phyloP scores from a whole-genome alignment of 2,888 invertebrate species.

The Acronicta leporina region DNA sequence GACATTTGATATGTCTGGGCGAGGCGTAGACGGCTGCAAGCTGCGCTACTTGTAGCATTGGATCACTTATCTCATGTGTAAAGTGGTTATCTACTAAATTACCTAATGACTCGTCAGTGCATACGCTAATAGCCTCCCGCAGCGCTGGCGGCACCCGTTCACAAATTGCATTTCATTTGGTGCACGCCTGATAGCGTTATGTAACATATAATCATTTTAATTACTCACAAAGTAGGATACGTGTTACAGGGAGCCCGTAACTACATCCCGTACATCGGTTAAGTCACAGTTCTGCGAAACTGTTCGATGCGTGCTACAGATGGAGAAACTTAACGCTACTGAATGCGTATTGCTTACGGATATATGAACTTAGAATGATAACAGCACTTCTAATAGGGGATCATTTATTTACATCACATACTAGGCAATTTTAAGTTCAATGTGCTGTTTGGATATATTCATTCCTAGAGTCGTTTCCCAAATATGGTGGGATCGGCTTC shows the following conservation, averaged over 20 bases:
- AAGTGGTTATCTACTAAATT: constrained; percentile 35
- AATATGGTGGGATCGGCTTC: too few relatives aligned
- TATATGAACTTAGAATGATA: constrained; percentile 3
- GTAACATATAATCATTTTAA: constrained; percentile 66
- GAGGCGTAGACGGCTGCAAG: constrained; percentile 34
- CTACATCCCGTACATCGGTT: constrained; percentile 54
- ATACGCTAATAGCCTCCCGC: constrained; percentile 45
- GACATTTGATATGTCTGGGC: constrained; percentile 33
- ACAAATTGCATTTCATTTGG: constrained; percentile 49
- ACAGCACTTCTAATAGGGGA: too few relatives aligned
- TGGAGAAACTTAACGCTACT: constrained; percentile 15
- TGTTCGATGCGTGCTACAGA: constrained; percentile 9
- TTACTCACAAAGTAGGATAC: constrained; percentile 54
- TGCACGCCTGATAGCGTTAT: constrained; percentile 52
- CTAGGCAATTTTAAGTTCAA: too few relatives aligned
- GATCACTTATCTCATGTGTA: constrained; percentile 24
- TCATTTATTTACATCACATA: too few relatives aligned
- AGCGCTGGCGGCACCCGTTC: constrained; percentile 25
- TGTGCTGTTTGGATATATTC: too few relatives aligned
- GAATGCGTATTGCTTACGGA: constrained; percentile 10
- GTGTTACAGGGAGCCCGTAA: constrained; percentile 51
- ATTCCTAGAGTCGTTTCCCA: too few relatives aligned
- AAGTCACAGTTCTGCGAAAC: constrained; percentile 41
- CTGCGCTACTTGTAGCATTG: constrained; percentile 1
- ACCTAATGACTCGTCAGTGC: constrained; percentile 36